Conservation (phyloP, 2,113 vertebrate species). For the Bufo gargarizans region DNA sequence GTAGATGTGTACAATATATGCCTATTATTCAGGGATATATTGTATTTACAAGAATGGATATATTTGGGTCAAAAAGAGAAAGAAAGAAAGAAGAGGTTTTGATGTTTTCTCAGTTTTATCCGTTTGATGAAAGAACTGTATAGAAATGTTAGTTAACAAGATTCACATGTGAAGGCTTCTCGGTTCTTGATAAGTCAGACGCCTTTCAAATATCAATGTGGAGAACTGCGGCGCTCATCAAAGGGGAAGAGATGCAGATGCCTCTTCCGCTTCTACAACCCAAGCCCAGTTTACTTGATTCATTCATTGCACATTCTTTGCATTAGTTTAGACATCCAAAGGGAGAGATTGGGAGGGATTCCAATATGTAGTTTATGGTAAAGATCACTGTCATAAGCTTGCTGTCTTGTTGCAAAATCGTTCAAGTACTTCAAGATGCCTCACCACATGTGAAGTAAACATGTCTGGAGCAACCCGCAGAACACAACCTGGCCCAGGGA, state of each 20-base stretch:
- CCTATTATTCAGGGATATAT: neutral
- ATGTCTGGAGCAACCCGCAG: neutral
- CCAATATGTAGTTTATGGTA: slow-evolving; percentile 47
- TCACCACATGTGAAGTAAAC: slow-evolving; percentile 49
- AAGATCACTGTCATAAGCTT: slow-evolving; percentile 48
- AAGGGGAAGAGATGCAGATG: slow-evolving; percentile 18
- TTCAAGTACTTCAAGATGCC: slow-evolving; percentile 38
- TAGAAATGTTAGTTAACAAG: slow-evolving; percentile 1
- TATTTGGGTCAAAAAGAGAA: neutral
- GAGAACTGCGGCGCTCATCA: slow-evolving; percentile 15
- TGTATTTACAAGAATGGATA: neutral
- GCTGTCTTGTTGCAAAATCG: slow-evolving; percentile 39
- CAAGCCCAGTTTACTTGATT: neutral
- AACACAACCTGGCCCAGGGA: neutral
- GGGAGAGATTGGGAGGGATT: slow-evolving; percentile 40
- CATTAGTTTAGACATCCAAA: slow-evolving; percentile 40
- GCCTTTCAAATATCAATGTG: neutral
- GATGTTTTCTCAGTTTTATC: neutral
- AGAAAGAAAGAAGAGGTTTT: neutral
- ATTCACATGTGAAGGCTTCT: slow-evolving; percentile 21
- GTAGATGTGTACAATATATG: neutral
- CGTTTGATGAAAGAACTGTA: slow-evolving; percentile 5
- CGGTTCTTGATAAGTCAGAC: neutral
- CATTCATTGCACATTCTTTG: slow-evolving; percentile 35
- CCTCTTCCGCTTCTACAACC: slow-evolving; percentile 33